Evolutionary conservation across 2,888 invertebrate species (phyloP).

Genomic region (Acleris holmiana): DNA sequence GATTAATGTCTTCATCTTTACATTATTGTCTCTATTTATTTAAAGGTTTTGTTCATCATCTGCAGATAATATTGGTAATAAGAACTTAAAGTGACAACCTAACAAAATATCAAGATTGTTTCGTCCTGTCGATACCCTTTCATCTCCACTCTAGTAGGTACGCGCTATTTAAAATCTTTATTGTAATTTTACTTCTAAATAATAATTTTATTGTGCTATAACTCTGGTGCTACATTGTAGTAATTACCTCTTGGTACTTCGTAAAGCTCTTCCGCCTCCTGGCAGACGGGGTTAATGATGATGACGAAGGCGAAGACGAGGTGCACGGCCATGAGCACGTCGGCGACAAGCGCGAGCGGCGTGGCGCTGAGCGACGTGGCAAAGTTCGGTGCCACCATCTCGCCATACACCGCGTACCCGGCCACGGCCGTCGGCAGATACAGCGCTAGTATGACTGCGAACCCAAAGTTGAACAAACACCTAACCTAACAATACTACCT

Average conservation of each 20-base stretch:
- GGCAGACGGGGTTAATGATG: conserved; percentile 88
- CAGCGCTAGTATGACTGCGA: conserved; percentile 79
- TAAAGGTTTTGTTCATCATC: no score
- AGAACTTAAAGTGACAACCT: no score
- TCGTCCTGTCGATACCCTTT: no score
- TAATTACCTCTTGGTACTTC: conserved; percentile 84
- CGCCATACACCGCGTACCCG: conserved; percentile 87
- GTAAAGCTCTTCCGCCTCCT: conserved; percentile 87
- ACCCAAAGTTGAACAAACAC: not conserved
- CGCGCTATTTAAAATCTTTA: no score
- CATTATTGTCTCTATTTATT: no score
- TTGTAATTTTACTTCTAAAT: no score
- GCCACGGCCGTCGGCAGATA: conserved; percentile 86
- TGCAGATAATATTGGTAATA: no score
- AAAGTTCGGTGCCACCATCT: conserved; percentile 84
- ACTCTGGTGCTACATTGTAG: no score
- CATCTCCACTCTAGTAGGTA: no score
- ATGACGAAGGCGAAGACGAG: conserved; percentile 88
- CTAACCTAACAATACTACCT: not conserved
- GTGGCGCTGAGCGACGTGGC: conserved; percentile 82
- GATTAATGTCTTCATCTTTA: no score
- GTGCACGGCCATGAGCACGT: conserved; percentile 87
- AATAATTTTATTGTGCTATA: no score
- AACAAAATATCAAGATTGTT: no score
- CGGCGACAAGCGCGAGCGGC: conserved; percentile 81